Conservation (phyloP, 2,113 vertebrate genomes). For the Tetraodon nigroviridis region DNA sequence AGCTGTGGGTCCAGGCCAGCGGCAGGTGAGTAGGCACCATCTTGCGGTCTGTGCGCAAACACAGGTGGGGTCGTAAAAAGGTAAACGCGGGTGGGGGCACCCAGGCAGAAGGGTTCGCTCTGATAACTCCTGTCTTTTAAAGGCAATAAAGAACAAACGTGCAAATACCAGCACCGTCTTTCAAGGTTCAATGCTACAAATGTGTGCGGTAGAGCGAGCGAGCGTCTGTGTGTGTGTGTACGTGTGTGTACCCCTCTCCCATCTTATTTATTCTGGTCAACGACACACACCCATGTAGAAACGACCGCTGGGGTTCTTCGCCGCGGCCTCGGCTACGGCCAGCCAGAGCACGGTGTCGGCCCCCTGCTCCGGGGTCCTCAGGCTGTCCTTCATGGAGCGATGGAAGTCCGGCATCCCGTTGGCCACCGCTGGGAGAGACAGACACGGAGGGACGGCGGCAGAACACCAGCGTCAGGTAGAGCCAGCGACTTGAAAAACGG, state of each 20-base stretch:
- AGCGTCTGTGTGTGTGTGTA: conserved; percentile 3
- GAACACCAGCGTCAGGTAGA: neutral
- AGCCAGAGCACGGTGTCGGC: conserved; percentile 77
- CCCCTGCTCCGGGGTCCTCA: conserved; percentile 75
- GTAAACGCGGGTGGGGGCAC: neutral
- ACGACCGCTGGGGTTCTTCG: conserved; percentile 63
- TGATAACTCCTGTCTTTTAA: no score
- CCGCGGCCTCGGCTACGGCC: conserved; percentile 66
- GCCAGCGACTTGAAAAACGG: neutral
- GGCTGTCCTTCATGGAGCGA: conserved; percentile 73
- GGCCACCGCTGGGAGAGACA: conserved; percentile 64
- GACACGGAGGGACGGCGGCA: neutral
- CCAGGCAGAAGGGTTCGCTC: no score
- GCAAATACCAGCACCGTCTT: no score
- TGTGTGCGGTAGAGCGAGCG: no score
- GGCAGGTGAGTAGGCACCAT: conserved; percentile 73
- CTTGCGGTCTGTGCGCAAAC: conserved; percentile 65
- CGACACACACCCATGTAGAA: conserved; percentile 72
- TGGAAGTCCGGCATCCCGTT: conserved; percentile 79
- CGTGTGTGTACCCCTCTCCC: neutral
- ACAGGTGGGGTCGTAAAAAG: neutral
- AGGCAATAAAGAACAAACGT: no score
- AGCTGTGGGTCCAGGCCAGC: conserved; percentile 77
- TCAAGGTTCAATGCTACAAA: no score
- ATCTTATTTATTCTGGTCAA: neutral